Conservation (phyloP, 2,888 invertebrate genomes). For the Amblyjoppa fuscipennis region DNA sequence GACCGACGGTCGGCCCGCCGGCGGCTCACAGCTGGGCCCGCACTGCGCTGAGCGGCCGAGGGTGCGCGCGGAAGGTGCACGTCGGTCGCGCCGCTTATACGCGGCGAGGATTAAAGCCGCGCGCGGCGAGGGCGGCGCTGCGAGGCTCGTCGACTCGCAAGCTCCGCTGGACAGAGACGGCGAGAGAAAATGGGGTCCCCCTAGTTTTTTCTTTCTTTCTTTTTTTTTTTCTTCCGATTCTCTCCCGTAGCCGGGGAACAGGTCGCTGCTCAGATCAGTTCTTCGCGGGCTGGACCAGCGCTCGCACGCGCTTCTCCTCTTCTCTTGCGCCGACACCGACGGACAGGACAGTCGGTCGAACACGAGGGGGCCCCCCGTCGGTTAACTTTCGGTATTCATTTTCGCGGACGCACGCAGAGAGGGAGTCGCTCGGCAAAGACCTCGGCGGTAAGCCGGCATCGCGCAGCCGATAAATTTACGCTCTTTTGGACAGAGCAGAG, state of each 20-base stretch:
- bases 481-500: background rate
- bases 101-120: conserved; percentile 31
- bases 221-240: conserved; percentile 52
- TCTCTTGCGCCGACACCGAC: conserved; percentile 20
- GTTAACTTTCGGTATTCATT: background rate
- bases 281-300: conserved; percentile 79
- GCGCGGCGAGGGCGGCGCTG: conserved; percentile 43
- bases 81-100: conserved; percentile 2
- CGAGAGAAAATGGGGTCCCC: conserved; percentile 61
- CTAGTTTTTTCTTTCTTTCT: conserved; percentile 31
- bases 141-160: conserved; percentile 54
- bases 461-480: background rate
- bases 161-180: conserved; percentile 70
- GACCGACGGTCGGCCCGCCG: conserved; percentile 15
- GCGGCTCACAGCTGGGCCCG: background rate
- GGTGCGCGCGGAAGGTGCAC: conserved; percentile 39
- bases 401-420: background rate
- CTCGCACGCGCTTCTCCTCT: conserved; percentile 73
- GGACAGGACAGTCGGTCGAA: conserved; percentile 22
- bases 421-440: background rate
- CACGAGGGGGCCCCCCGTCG: conserved; percentile 24
- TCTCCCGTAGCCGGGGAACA: conserved; percentile 50
- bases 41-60: conserved; percentile 21
- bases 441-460: background rate
- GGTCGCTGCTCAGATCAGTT: conserved; percentile 74